phyloP scores from a whole-genome alignment of 2,888 invertebrate genomes.

The Escarpia spicata region DNA sequence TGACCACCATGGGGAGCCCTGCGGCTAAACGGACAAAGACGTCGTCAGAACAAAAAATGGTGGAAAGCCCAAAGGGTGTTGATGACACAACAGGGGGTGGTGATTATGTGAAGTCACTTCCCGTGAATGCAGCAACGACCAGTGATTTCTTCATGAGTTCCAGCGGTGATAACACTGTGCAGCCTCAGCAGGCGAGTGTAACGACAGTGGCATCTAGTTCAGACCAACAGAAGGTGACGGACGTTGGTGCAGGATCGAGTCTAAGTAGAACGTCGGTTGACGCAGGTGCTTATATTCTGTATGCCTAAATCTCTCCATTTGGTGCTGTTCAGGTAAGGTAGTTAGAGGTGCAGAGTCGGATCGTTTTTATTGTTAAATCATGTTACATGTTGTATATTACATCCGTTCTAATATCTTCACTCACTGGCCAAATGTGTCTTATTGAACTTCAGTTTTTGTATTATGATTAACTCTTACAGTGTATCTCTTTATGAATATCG shows the following conservation, averaged over 20 bases:
- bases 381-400: neutral
- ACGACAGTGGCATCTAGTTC: neutral
- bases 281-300: neutral
- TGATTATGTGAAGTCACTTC: neutral
- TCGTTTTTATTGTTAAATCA: neutral
- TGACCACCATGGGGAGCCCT: neutral
- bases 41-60: neutral
- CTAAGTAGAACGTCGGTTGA: neutral
- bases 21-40: neutral
- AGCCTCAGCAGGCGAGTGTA: neutral
- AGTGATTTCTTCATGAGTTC: conserved; percentile 4
- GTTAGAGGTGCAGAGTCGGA: neutral
- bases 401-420: neutral
- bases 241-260: neutral
- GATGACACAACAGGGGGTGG: neutral
- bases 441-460: neutral
- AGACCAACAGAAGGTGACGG: neutral
- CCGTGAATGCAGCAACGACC: neutral
- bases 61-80: neutral
- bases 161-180: neutral
- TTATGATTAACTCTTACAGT: neutral
- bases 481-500: neutral
- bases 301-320: neutral
- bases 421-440: neutral
- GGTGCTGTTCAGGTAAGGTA: neutral